phyloP scores from a whole-genome alignment of 2,888 invertebrate genomes.

The Drosophila peninsularis region DNA sequence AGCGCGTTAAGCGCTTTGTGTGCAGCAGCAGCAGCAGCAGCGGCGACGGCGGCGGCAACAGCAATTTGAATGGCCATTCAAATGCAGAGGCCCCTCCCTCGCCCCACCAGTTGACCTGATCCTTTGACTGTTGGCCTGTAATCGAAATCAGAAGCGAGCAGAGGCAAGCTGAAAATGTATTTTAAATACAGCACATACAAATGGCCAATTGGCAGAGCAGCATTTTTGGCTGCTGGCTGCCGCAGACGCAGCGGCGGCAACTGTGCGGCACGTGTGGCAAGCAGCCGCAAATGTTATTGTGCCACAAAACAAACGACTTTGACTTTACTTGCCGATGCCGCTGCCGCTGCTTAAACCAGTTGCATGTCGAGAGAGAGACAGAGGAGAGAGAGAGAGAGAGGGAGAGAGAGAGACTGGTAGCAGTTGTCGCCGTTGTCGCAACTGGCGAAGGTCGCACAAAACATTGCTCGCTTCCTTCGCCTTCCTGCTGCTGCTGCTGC shows the following conservation, averaged over 20 bases:
- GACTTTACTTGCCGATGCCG: constrained; percentile 47
- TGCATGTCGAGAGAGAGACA: constrained; percentile 49
- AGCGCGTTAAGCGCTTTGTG: constrained; percentile 74
- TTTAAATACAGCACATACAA: constrained; percentile 33
- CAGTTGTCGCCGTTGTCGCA: constrained; percentile 50
- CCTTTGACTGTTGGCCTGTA: constrained; percentile 68
- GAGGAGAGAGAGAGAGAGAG: neutral
- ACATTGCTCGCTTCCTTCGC: constrained; percentile 3
- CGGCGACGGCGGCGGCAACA: neutral
- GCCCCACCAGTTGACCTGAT: neutral
- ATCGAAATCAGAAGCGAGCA: constrained; percentile 56
- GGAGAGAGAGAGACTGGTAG: constrained; percentile 14
- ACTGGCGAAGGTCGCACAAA: constrained; percentile 64
- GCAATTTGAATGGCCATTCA: constrained; percentile 42
- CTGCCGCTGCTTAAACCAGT: constrained; percentile 64
- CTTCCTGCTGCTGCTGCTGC: neutral
- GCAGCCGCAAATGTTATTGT: constrained; percentile 31
- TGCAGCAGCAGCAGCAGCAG: constrained; percentile 29
- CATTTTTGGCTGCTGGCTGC: constrained; percentile 38
- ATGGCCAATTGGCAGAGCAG: constrained; percentile 32
- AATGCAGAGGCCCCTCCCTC: neutral
- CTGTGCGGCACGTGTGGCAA: constrained; percentile 40
- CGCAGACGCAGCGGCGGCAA: constrained; percentile 31
- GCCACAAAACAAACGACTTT: constrained; percentile 53
- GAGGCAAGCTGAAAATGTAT: constrained; percentile 29